Evolutionary conservation across 2,113 vertebrate species (phyloP).

Genomic region (Cranoglanis bouderius): DNA sequence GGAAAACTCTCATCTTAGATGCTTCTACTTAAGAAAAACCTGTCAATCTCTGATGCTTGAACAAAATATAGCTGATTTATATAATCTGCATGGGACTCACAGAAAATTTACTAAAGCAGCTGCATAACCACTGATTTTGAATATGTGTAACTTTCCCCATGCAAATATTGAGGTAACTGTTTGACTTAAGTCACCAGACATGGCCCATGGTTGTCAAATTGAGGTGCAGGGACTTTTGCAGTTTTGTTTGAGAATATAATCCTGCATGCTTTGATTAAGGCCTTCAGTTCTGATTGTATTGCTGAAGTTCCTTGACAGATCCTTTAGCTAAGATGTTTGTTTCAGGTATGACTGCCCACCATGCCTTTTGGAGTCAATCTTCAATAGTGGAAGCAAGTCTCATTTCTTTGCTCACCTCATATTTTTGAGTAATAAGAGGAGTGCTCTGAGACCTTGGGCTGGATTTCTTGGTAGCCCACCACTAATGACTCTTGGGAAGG

Average conservation of each 20-base stretch:
- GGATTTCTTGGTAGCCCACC: background rate
- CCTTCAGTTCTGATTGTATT: background rate
- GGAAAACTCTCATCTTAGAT: background rate
- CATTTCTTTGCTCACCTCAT: background rate
- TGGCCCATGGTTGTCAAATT: background rate
- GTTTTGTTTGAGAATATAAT: background rate
- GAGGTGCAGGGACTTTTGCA: background rate
- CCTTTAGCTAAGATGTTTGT: background rate
- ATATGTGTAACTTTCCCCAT: no score
- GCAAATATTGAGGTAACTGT: background rate
- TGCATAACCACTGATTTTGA: background rate
- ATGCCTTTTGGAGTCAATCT: background rate
- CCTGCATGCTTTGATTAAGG: background rate
- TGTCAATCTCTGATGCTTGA: no score
- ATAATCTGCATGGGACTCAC: background rate
- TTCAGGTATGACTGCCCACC: background rate
- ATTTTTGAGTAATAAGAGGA: background rate
- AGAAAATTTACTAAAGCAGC: background rate
- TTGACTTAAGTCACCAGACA: background rate
- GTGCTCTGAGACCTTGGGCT: background rate
- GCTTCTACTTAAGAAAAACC: no score
- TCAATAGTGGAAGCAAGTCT: background rate
- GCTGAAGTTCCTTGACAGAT: background rate
- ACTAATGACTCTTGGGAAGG: background rate
- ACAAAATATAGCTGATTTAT: background rate